A percentile compares a stretch with the other conserved stretches of the same genome.
These are phyloP conservation scores for Drosophila hydei DNA, from an alignment of 1,140 invertebrate genomes.

Conservation along the genomic window DNA sequence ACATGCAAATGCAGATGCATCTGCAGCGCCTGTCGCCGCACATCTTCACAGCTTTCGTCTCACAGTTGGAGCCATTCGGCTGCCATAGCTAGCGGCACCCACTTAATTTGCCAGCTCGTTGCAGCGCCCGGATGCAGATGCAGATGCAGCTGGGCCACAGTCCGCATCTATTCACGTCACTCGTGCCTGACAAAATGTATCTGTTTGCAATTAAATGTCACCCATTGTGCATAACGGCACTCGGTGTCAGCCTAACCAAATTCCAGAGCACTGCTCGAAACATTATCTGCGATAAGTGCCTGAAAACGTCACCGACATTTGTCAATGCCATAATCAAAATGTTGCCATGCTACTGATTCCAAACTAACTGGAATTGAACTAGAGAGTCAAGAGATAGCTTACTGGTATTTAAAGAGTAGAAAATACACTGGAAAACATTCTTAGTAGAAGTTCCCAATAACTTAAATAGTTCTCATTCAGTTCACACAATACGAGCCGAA, in stretches of 20 bases:
- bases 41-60: slow-evolving; percentile 15
- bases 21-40: slow-evolving; percentile 36
- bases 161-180: slow-evolving; percentile 53
- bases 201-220: slow-evolving; percentile 80
- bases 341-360: too few species aligned
- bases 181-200: slow-evolving; percentile 72
- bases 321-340: neutral
- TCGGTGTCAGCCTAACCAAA: slow-evolving; percentile 56
- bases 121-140: slow-evolving; percentile 54
- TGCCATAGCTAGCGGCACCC: slow-evolving; percentile 51
- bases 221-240: slow-evolving; percentile 45
- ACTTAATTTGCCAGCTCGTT: slow-evolving; percentile 67
- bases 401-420: too few species aligned
- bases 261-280: slow-evolving; percentile 36
- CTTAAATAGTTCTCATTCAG: too few species aligned
- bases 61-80: slow-evolving; percentile 17
- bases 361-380: too few species aligned
- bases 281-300: slow-evolving; percentile 47
- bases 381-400: too few species aligned
- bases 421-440: too few species aligned
- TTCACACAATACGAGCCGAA: too few species aligned
- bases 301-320: slow-evolving; percentile 15
- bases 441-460: too few species aligned
- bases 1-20: slow-evolving; percentile 36
- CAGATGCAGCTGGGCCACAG: neutral